phyloP scores from a whole-genome alignment of 2,113 vertebrate genomes.

The Albula glossodonta region DNA sequence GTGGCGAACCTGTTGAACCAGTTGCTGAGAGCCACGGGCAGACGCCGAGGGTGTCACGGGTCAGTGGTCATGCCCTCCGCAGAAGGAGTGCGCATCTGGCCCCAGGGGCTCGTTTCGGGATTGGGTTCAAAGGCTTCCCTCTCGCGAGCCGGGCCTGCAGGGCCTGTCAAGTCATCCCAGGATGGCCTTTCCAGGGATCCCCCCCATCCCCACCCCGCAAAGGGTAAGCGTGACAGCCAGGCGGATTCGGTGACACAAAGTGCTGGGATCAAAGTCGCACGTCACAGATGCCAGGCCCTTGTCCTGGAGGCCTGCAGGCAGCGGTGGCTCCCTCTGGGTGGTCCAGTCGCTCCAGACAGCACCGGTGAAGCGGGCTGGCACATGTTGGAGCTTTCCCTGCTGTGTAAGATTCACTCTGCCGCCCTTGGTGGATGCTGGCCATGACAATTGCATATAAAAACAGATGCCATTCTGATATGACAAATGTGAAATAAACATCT shows the following conservation, averaged over 20 bases:
- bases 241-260: neutral
- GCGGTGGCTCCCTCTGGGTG: constrained; percentile 45
- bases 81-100: neutral
- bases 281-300: neutral
- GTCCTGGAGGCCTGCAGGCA: neutral
- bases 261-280: neutral
- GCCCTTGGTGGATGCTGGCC: constrained; percentile 34
- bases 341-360: constrained; percentile 32
- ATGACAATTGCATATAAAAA: constrained; percentile 40
- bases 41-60: neutral
- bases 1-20: neutral
- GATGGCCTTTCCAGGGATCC: neutral
- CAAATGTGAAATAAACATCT: neutral
- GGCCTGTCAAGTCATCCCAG: neutral
- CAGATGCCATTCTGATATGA: constrained; percentile 36
- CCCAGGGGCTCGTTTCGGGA: neutral
- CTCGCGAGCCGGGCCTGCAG: neutral
- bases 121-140: constrained; percentile 10
- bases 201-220: neutral
- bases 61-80: neutral
- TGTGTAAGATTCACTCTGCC: constrained; percentile 45
- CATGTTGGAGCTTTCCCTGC: constrained; percentile 22
- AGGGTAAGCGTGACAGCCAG: neutral
- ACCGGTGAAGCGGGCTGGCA: constrained; percentile 35
- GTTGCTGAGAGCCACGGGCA: neutral